Conservation (phyloP, 2,888 invertebrate species). For the Teleogryllus oceanicus region DNA sequence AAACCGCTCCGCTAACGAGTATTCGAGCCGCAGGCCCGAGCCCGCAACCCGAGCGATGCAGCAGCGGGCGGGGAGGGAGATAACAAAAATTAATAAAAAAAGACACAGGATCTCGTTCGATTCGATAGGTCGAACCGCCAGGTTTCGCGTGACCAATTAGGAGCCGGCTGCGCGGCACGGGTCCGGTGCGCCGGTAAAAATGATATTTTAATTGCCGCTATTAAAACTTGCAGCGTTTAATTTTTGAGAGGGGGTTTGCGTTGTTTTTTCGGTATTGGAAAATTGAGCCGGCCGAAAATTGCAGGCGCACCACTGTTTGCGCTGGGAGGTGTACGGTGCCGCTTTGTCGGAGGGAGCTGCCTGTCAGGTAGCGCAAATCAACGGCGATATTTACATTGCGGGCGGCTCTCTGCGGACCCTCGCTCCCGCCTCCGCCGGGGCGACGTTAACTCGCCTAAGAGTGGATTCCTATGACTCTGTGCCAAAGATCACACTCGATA, state of each 20-base stretch:
- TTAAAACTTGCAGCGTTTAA: conserved; percentile 18
- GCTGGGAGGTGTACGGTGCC: neutral
- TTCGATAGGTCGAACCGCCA: conserved; percentile 2
- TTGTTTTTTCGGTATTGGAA: conserved; percentile 7
- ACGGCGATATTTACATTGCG: no score
- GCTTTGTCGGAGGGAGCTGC: neutral
- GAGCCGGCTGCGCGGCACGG: neutral
- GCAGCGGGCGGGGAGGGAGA: neutral
- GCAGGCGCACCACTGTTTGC: neutral
- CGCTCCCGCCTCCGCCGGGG: no score
- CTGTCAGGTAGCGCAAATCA: no score
- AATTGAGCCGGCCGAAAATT: conserved; percentile 18
- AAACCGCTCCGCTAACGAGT: neutral
- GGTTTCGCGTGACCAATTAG: conserved; percentile 18
- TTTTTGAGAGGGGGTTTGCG: conserved; percentile 18
- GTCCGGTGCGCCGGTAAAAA: conserved; percentile 18
- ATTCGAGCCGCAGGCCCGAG: neutral
- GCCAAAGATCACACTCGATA: no score
- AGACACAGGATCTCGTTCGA: conserved; percentile 2
- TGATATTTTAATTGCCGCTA: conserved; percentile 18
- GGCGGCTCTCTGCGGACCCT: no score
- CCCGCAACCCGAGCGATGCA: neutral
- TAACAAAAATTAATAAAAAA: conserved; percentile 10
- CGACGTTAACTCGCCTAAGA: no score
- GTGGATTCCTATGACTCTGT: no score